phyloP scores from a whole-genome alignment of 2,797 vertebrate species.

The Chloroceryle amazona region DNA sequence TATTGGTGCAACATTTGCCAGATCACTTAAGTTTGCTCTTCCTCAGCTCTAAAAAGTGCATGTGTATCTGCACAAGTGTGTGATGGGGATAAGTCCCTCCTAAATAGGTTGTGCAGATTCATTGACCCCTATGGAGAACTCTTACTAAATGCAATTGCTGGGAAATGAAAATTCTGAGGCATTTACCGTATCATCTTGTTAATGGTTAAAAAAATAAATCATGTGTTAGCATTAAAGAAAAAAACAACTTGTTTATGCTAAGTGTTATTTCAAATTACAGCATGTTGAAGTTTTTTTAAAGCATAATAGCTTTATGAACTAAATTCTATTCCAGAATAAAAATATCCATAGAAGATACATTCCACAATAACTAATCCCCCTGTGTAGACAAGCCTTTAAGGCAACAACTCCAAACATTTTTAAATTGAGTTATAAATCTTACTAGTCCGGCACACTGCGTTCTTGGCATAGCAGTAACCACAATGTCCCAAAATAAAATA shows the following conservation, averaged over 20 bases:
- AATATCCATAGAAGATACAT: neutral
- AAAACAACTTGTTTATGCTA: neutral
- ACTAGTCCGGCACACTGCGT: neutral
- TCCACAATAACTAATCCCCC: constrained; percentile 31
- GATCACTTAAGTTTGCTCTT: neutral
- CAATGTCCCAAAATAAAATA: constrained; percentile 39
- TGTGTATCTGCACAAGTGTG: accelerated
- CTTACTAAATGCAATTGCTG: neutral
- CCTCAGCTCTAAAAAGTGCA: neutral
- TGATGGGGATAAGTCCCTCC: neutral
- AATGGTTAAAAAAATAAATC: neutral
- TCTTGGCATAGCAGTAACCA: constrained; percentile 55
- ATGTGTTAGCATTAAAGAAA: neutral
- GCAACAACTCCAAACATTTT: constrained; percentile 8
- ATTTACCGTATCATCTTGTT: neutral
- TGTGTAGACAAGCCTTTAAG: constrained; percentile 6
- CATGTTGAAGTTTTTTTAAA: neutral
- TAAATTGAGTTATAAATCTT: constrained; percentile 63
- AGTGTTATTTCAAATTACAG: neutral
- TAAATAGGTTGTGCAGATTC: neutral
- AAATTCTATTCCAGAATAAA: constrained; percentile 22
- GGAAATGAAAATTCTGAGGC: neutral
- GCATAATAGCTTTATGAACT: constrained; percentile 4
- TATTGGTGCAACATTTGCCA: neutral
- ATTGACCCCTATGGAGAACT: neutral